Percentiles rank a stretch among this genome's conserved stretches.
phyloP scores from a whole-genome alignment of 2,888 invertebrate genomes.

The Gandaritis pyraliata region DNA sequence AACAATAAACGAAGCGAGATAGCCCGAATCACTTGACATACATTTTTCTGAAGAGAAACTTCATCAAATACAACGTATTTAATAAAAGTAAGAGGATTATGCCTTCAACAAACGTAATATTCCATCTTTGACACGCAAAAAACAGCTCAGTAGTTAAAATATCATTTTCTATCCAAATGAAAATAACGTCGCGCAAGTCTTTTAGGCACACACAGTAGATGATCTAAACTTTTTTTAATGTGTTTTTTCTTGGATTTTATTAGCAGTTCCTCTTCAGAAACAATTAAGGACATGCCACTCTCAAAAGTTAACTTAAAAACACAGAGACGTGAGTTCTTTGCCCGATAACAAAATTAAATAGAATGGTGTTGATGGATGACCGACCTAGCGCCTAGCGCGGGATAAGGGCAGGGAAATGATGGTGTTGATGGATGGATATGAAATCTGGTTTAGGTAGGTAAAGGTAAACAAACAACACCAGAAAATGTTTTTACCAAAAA shows the following conservation, averaged over 20 bases:
- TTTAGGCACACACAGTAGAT: too few species aligned
- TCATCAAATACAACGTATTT: slow-evolving; percentile 36
- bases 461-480: too few species aligned
- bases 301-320: background rate
- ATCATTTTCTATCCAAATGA: too few species aligned
- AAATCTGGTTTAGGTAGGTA: background rate
- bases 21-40: slow-evolving; percentile 75
- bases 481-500: too few species aligned
- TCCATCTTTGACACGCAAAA: too few species aligned
- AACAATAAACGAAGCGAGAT: slow-evolving; percentile 71
- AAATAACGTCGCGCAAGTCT: too few species aligned
- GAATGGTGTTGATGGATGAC: background rate
- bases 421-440: background rate
- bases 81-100: slow-evolving; percentile 35
- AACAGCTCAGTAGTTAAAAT: too few species aligned
- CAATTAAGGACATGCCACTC: background rate
- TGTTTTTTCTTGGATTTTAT: background rate
- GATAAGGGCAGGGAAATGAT: too few species aligned
- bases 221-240: too few species aligned
- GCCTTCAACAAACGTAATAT: background rate
- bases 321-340: background rate
- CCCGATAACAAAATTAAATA: background rate
- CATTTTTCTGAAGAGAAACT: slow-evolving; percentile 59
- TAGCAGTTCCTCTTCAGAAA: background rate
- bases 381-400: too few species aligned